These are phyloP conservation scores for Serilophus lunatus DNA, from an alignment of 2,113 vertebrate genomes.

Conservation along the genomic window DNA sequence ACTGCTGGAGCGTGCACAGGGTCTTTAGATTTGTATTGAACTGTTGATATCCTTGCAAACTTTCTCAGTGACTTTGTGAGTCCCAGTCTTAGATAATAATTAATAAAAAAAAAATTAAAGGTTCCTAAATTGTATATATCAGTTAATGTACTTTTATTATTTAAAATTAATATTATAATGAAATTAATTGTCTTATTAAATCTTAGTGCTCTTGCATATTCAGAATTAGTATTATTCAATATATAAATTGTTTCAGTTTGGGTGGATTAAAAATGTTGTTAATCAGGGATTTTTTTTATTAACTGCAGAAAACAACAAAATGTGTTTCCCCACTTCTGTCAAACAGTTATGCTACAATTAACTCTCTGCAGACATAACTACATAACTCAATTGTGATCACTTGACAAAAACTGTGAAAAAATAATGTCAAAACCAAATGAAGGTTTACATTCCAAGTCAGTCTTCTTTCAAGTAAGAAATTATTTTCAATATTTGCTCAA, in stretches of 20 bases:
- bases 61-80: not conserved
- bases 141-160: not conserved
- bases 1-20: fast-evolving
- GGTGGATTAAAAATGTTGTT: not conserved
- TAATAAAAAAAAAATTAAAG: not conserved
- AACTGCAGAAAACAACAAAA: not conserved
- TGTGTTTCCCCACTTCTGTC: not conserved
- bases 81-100: not conserved
- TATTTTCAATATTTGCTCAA: not conserved
- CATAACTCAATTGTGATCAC: not conserved
- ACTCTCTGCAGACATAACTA: not conserved
- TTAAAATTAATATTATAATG: not conserved
- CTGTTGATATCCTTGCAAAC: not conserved
- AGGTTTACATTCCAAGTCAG: not conserved
- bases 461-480: not conserved
- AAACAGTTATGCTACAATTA: not conserved
- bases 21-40: not conserved
- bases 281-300: not conserved
- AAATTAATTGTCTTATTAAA: not conserved
- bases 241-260: not conserved
- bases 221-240: not conserved
- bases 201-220: not conserved
- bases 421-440: not conserved
- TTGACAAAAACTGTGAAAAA: not conserved
- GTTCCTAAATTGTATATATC: not conserved